Conservation (phyloP, 2,888 invertebrate genomes). For the Scaptomyza caliginosa region DNA sequence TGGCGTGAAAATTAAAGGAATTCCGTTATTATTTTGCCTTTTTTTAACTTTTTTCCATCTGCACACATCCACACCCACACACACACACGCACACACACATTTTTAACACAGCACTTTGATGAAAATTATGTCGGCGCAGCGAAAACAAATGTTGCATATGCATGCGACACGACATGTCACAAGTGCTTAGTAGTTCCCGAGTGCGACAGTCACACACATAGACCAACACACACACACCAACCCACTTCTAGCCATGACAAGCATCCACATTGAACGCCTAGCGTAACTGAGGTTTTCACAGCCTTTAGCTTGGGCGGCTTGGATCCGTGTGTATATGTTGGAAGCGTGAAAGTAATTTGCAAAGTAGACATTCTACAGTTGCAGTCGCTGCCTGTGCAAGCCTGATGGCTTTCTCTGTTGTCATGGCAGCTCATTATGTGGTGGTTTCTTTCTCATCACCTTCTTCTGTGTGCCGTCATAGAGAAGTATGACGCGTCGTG, state of each 20-base stretch:
- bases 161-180: slow-evolving; percentile 70
- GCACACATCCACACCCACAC: too few species aligned
- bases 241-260: too few species aligned
- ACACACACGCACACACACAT: too few species aligned
- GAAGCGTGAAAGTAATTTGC: slow-evolving; percentile 74
- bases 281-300: slow-evolving; percentile 31
- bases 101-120: slow-evolving; percentile 72
- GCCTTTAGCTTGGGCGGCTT: slow-evolving; percentile 1
- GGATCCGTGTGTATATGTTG: slow-evolving; percentile 17
- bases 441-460: slow-evolving; percentile 15
- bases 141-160: slow-evolving; percentile 78
- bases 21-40: slow-evolving; percentile 75
- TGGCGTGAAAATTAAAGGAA: slow-evolving; percentile 75
- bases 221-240: background rate
- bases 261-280: slow-evolving; percentile 46
- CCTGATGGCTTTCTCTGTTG: slow-evolving; percentile 54
- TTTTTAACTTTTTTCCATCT: slow-evolving; percentile 49
- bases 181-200: slow-evolving; percentile 74
- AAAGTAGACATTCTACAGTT: slow-evolving; percentile 63
- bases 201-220: slow-evolving; percentile 56
- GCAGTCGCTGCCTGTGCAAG: slow-evolving; percentile 25
- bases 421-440: slow-evolving; percentile 70
- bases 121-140: slow-evolving; percentile 75
- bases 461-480: slow-evolving; percentile 14
- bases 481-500: slow-evolving; percentile 16